Evolutionary conservation across 2,797 vertebrate species (phyloP).

Genomic region (Strix occidentalis): DNA sequence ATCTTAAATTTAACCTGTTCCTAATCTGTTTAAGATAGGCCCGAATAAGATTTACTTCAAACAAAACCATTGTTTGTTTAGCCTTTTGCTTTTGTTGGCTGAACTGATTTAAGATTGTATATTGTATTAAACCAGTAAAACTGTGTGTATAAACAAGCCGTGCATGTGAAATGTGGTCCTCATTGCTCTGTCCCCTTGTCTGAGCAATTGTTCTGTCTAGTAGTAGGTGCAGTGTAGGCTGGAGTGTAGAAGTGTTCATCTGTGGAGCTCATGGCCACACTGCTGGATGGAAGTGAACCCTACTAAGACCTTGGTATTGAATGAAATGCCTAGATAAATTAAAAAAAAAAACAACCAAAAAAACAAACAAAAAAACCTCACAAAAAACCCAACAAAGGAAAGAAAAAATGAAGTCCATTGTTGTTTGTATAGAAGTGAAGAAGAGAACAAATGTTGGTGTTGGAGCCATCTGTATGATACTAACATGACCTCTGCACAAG

Average conservation of each 20-base stretch:
- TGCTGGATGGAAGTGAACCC: neutral
- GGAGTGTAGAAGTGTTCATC: neutral
- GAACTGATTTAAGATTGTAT: neutral
- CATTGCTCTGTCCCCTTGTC: neutral
- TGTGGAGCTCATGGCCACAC: neutral
- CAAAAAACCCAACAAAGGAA: neutral
- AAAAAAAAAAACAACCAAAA: neutral
- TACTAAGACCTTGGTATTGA: neutral
- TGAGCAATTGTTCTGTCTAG: neutral
- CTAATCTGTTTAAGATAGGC: slow-evolving; percentile 11
- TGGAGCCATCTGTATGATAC: neutral
- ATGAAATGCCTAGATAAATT: neutral
- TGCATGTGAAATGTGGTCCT: neutral
- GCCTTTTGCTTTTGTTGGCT: neutral
- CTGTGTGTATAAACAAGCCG: neutral
- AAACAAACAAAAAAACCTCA: too few species aligned
- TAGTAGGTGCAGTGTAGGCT: neutral
- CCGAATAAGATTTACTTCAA: neutral
- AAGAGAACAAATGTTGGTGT: neutral
- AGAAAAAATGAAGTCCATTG: neutral
- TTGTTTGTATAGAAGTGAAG: neutral
- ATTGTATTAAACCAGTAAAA: neutral
- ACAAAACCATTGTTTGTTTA: neutral
- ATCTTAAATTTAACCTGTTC: neutral
- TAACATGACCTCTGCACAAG: neutral